Percentiles rank a stretch among this genome's conserved stretches.
Evolutionary conservation across 1,140 invertebrate species (phyloP).

Genomic region (Diploscapter pachys): DNA sequence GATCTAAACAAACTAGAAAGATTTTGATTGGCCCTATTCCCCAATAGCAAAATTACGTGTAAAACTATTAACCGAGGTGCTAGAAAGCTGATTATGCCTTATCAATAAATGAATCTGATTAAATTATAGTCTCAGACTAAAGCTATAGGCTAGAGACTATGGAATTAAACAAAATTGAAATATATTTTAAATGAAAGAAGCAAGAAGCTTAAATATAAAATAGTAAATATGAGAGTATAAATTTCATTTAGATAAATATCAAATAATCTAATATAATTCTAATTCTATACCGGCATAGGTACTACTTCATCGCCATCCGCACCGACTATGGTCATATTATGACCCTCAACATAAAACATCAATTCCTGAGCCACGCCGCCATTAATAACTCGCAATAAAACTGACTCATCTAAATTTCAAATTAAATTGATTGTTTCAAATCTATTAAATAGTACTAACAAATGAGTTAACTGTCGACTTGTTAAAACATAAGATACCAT

Average conservation of each 20-base stretch:
- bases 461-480: neutral
- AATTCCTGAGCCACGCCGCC: conserved; percentile 57
- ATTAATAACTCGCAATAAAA: conserved; percentile 50
- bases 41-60: too few species aligned
- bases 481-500: neutral
- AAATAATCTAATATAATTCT: neutral
- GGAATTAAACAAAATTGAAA: too few species aligned
- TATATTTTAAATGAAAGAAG: too few species aligned
- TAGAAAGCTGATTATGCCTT: too few species aligned
- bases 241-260: neutral
- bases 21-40: too few species aligned
- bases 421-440: too few species aligned
- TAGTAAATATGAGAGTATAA: neutral
- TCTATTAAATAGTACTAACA: neutral
- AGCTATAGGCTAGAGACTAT: too few species aligned
- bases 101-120: too few species aligned
- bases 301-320: conserved; percentile 52
- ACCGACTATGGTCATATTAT: conserved; percentile 47
- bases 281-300: conserved; percentile 30
- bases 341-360: conserved; percentile 50
- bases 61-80: too few species aligned
- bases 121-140: too few species aligned
- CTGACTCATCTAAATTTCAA: conserved; percentile 31
- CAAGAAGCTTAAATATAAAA: too few species aligned
- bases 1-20: too few species aligned